phyloP scores from a whole-genome alignment of 1,140 invertebrate species.

The Choristoneura fumiferana region DNA sequence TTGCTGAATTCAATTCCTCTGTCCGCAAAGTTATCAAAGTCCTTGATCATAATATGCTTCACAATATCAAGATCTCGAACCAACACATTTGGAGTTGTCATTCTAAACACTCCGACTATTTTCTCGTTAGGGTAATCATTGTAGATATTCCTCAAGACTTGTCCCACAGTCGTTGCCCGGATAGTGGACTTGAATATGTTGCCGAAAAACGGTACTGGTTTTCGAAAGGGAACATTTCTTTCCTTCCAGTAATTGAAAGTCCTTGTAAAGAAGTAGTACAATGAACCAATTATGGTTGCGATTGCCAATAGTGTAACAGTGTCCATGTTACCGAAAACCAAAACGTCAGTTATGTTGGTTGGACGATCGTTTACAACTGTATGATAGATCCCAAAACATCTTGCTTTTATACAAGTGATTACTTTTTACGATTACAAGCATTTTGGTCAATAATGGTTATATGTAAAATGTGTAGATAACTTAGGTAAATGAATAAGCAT shows the following conservation, averaged over 20 bases:
- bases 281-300: too few species aligned
- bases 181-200: conserved; percentile 33
- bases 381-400: too few species aligned
- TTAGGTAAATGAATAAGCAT: too few species aligned
- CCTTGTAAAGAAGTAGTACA: conserved; percentile 33
- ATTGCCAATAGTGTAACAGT: too few species aligned
- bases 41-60: conserved; percentile 80
- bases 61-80: conserved; percentile 80
- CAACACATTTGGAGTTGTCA: conserved; percentile 70
- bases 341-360: too few species aligned
- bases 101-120: conserved; percentile 50
- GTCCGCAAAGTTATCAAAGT: conserved; percentile 78
- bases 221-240: conserved; percentile 28
- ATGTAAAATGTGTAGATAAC: too few species aligned
- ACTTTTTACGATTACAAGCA: too few species aligned
- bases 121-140: conserved; percentile 41
- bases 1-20: conserved; percentile 69
- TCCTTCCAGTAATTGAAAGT: conserved; percentile 38
- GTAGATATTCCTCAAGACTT: conserved; percentile 35
- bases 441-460: too few species aligned
- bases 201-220: conserved; percentile 31
- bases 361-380: too few species aligned
- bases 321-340: too few species aligned
- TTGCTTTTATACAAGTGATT: too few species aligned
- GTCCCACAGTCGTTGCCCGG: conserved; percentile 27